Conservation (phyloP, 2,113 vertebrate genomes). For the Anhinga rufa region DNA sequence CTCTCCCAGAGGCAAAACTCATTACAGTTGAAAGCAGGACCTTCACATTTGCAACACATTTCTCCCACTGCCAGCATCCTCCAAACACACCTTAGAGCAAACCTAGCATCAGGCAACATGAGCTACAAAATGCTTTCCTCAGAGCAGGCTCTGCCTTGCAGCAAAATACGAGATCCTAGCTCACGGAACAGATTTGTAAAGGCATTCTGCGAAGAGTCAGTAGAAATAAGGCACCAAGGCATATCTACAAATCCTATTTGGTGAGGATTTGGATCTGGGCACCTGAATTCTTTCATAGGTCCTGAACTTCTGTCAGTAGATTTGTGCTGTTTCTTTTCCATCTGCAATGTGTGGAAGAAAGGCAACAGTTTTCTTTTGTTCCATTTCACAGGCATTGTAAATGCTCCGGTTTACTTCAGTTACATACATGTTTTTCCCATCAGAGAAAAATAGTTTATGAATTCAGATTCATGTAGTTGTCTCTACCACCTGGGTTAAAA, state of each 20-base stretch:
- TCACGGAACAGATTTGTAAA: background rate
- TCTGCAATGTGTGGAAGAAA: background rate
- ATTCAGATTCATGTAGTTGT: background rate
- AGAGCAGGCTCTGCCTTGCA: background rate
- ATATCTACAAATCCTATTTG: background rate
- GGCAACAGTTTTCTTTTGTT: background rate
- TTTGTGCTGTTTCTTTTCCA: background rate
- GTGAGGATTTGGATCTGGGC: background rate
- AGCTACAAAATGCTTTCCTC: background rate
- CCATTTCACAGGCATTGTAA: background rate
- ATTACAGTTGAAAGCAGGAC: background rate
- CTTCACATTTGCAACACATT: background rate
- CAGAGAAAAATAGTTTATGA: background rate
- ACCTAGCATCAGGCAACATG: background rate
- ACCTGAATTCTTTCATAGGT: background rate
- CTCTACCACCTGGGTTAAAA: background rate
- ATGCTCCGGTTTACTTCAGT: background rate
- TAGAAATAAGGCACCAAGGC: background rate
- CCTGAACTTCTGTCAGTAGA: background rate
- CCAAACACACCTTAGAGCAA: background rate
- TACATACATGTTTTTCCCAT: background rate
- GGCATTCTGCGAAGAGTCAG: background rate
- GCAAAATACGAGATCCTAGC: background rate
- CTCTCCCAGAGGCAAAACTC: background rate
- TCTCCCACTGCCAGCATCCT: background rate